phyloP scores from a whole-genome alignment of 2,888 invertebrate species.

The Apotomis betuletana region DNA sequence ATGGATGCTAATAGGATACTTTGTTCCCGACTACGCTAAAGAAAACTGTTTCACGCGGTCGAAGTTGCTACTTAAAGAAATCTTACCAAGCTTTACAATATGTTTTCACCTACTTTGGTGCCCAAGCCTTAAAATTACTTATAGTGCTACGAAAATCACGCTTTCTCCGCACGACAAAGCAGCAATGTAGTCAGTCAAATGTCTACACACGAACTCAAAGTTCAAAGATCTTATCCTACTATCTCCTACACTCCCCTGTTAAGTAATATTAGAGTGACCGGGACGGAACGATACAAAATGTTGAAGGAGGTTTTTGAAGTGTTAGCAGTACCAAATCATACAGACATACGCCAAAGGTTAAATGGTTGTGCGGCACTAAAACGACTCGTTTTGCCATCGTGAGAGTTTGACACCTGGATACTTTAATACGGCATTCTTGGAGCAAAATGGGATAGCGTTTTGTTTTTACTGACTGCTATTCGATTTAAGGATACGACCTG shows the following conservation, averaged over 20 bases:
- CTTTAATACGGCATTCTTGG: conserved; percentile 20
- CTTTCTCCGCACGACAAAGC: conserved; percentile 37
- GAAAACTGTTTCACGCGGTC: too few species aligned
- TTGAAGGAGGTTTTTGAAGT: too few species aligned
- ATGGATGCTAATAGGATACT: too few species aligned
- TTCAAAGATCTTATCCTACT: background rate
- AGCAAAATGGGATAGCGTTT: conserved; percentile 6
- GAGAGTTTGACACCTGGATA: conserved; percentile 44
- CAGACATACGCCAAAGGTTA: conserved; percentile 49
- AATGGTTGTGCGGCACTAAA: conserved; percentile 61
- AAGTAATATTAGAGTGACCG: too few species aligned
- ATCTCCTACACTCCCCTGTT: too few species aligned
- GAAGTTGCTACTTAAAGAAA: too few species aligned
- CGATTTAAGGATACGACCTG: conserved; percentile 18
- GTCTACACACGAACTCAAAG: background rate
- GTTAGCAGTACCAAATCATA: conserved; percentile 15
- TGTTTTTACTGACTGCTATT: conserved; percentile 15
- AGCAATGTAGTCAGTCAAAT: background rate
- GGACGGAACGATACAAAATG: too few species aligned
- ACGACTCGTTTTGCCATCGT: conserved; percentile 50
- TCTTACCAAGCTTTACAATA: too few species aligned
- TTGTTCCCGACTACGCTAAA: too few species aligned
- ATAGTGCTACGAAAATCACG: conserved; percentile 30
- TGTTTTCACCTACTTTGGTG: background rate
- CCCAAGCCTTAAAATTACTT: conserved; percentile 23